A percentile compares a stretch with the other conserved stretches of the same genome.
These are phyloP conservation scores for Theonella swinhoei DNA, from an alignment of 37 sponge, comb jelly and placozoan genomes.

Conservation along the genomic window DNA sequence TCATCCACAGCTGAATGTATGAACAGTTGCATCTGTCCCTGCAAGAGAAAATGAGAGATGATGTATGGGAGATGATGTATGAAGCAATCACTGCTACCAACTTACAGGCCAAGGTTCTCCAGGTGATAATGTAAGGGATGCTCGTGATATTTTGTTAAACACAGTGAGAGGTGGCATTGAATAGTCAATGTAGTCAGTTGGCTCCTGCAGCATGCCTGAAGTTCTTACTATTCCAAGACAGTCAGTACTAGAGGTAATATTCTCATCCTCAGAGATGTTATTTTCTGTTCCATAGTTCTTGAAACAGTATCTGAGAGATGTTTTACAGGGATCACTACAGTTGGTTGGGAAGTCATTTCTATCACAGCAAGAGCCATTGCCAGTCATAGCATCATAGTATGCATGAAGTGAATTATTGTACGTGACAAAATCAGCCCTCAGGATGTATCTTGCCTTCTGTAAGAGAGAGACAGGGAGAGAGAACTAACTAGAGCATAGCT, in stretches of 20 bases:
- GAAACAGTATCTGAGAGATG: neutral
- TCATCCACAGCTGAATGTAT: neutral
- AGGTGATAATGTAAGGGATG: too few species aligned
- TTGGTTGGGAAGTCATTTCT: neutral
- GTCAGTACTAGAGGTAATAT: neutral
- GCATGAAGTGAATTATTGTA: neutral
- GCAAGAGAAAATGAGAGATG: neutral
- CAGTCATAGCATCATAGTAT: neutral
- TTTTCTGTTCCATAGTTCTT: neutral
- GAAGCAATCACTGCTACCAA: neutral
- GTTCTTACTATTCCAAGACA: too few species aligned
- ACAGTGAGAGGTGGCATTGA: neutral
- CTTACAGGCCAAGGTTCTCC: neutral
- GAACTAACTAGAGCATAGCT: too few species aligned
- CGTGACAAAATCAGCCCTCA: neutral
- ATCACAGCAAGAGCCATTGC: neutral
- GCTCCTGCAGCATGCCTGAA: neutral
- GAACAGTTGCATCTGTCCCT: neutral
- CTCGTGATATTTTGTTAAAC: too few species aligned
- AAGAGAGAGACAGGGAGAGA: neutral
- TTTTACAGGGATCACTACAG: neutral
- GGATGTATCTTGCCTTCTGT: neutral
- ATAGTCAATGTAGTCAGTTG: neutral
- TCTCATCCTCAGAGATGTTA: neutral
- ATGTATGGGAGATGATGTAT: too few species aligned